A percentile compares a stretch with the other conserved stretches of the same genome.
Evolutionary conservation across 2,797 vertebrate genomes (phyloP).

Genomic region (Novumbra hubbsi): DNA sequence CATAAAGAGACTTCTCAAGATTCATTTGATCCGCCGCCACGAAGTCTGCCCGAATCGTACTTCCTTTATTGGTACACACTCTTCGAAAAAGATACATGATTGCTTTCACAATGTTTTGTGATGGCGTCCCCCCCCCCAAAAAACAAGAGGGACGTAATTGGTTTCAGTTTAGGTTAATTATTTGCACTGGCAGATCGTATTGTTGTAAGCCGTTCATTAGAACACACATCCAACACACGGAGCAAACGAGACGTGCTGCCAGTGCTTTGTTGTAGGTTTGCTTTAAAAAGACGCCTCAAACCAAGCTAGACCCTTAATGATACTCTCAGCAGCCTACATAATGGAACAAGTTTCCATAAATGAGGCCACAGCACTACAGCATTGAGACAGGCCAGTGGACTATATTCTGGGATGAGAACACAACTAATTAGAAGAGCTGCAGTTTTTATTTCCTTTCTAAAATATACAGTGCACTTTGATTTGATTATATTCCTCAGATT

Average conservation of each 20-base stretch:
- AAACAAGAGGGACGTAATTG: slow-evolving; percentile 75
- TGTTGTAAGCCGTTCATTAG: slow-evolving; percentile 82
- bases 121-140: no score
- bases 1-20: slow-evolving; percentile 72
- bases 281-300: slow-evolving; percentile 61
- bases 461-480: slow-evolving; percentile 47
- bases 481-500: slow-evolving; percentile 46
- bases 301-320: slow-evolving; percentile 72
- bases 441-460: slow-evolving; percentile 51
- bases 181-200: slow-evolving; percentile 79
- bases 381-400: slow-evolving; percentile 61
- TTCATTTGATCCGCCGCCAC: slow-evolving; percentile 64
- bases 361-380: slow-evolving; percentile 72
- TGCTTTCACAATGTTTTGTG: slow-evolving; percentile 61
- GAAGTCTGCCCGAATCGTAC: slow-evolving; percentile 60
- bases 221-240: slow-evolving; percentile 76
- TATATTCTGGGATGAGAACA: slow-evolving; percentile 64
- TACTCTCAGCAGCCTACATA: slow-evolving; percentile 76
- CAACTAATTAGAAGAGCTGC: slow-evolving; percentile 71
- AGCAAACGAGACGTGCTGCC: slow-evolving; percentile 76
- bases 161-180: slow-evolving; percentile 82
- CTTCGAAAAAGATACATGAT: slow-evolving; percentile 69
- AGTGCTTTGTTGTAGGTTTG: slow-evolving; percentile 66
- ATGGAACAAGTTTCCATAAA: slow-evolving; percentile 80
- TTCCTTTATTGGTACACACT: slow-evolving; percentile 69